phyloP scores from a whole-genome alignment of 2,113 vertebrate species.

The Ceyx cyanopectus region DNA sequence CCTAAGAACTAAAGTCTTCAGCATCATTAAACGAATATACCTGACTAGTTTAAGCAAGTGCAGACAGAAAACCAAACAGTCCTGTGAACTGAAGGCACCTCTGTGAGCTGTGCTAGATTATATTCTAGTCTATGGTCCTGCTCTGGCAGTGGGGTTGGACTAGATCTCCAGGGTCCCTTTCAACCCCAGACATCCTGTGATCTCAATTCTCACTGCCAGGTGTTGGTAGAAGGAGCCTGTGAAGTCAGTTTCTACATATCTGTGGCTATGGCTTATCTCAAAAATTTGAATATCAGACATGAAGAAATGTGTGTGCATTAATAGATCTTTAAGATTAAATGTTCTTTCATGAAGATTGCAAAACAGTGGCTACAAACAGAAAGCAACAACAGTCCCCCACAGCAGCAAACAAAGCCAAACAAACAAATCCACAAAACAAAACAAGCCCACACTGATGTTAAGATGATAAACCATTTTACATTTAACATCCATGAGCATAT shows the following conservation, averaged over 20 bases:
- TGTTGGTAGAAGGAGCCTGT: not conserved
- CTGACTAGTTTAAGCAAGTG: not conserved
- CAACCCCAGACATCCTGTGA: too few species aligned
- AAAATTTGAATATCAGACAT: not conserved
- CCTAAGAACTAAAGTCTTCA: not conserved
- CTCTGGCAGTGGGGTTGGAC: too few species aligned
- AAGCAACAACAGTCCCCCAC: not conserved
- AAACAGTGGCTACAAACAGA: not conserved
- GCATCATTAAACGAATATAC: not conserved
- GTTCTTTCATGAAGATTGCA: not conserved
- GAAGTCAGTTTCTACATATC: not conserved
- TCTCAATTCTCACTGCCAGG: not conserved
- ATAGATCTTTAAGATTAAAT: not conserved
- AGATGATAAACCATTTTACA: not conserved
- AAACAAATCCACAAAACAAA: not conserved
- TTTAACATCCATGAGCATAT: not conserved
- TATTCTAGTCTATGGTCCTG: too few species aligned
- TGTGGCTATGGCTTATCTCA: not conserved
- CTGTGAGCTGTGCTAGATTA: too few species aligned
- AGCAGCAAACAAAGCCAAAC: not conserved
- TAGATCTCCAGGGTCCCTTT: too few species aligned
- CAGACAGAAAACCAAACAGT: not conserved
- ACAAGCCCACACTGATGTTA: not conserved
- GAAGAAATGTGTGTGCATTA: not conserved
- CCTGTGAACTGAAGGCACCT: not conserved